phyloP scores from a whole-genome alignment of 2,888 invertebrate species.

The Fragum fragum region DNA sequence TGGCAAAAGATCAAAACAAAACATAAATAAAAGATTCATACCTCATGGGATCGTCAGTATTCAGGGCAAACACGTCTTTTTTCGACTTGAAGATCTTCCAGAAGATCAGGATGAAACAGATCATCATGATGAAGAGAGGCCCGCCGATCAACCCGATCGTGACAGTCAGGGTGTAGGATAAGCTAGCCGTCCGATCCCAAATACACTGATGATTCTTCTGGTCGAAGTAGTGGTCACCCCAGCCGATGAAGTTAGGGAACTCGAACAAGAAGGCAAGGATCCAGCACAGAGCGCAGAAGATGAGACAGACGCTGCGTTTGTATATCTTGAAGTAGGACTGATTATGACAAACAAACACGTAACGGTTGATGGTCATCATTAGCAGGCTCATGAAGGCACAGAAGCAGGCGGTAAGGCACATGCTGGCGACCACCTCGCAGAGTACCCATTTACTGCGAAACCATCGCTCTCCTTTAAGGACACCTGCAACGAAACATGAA shows the following conservation, averaged over 20 bases:
- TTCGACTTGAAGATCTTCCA: slow-evolving; percentile 75
- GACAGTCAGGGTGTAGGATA: slow-evolving; percentile 81
- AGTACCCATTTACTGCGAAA: slow-evolving; percentile 75
- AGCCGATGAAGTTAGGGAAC: slow-evolving; percentile 80
- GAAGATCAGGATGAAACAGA: slow-evolving; percentile 79
- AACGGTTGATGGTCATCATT: slow-evolving; percentile 79
- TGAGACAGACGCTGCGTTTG: slow-evolving; percentile 69
- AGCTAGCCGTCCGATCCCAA: slow-evolving; percentile 82
- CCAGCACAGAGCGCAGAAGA: slow-evolving; percentile 77
- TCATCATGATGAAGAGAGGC: slow-evolving; percentile 75
- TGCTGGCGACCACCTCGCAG: slow-evolving; percentile 77
- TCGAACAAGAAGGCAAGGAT: slow-evolving; percentile 77
- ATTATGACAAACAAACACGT: slow-evolving; percentile 75
- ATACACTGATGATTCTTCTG: slow-evolving; percentile 81
- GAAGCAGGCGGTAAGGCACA: slow-evolving; percentile 83
- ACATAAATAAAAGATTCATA: too few relatives aligned
- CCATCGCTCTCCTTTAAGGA: slow-evolving; percentile 80
- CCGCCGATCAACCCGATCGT: slow-evolving; percentile 74
- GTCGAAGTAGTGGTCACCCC: slow-evolving; percentile 82
- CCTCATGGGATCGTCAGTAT: slow-evolving; percentile 68
- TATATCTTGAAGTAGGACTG: slow-evolving; percentile 71
- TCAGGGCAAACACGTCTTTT: slow-evolving; percentile 72
- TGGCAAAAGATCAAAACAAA: too few relatives aligned
- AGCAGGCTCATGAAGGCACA: slow-evolving; percentile 82
- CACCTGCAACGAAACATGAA: slow-evolving; percentile 68